Base-by-base conservation (phyloP, 1,140 invertebrate genomes). In the Lepidurus packardi region DNA sequence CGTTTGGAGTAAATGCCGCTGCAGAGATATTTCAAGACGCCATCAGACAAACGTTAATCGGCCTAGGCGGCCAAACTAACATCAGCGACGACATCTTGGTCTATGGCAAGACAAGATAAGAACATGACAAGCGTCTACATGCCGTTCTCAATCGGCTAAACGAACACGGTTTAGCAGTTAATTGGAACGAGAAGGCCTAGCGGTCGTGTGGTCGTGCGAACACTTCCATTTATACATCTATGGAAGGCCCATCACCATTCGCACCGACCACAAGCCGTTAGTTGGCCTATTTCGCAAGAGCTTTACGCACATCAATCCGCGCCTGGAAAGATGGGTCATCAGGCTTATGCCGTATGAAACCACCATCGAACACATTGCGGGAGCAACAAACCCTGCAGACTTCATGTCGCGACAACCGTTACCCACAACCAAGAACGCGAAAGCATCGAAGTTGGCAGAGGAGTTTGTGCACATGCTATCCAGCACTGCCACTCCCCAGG, bases 1-100 rank as follows among this genome's bases (percentile, higher is more conserved):
- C 79, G 10, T 81, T 82, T 75, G 82, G 82, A 34, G 76, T 82
- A 0, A 80, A 79, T 76, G 75, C 79, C 5, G 81, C 82, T 7
- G 42, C 77, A 7, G 80, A 81, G 16, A 73, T 80, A 7, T 81
- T 79, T 65, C 81, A n/a, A n/a, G n/a, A n/a, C n/a, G n/a, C n/a
- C n/a, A n/a, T n/a, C n/a, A n/a, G n/a, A n/a, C n/a, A n/a, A n/a
- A n/a, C n/a, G n/a, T n/a, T n/a, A n/a, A n/a, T n/a, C n/a, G n/a
- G n/a, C n/a, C n/a, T n/a, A n/a, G n/a, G n/a, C n/a, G n/a, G n/a
- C n/a, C n/a, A n/a, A n/a, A n/a, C n/a, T n/a, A n/a, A n/a, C n/a
- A n/a, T n/a, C n/a, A n/a, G n/a, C n/a, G n/a, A n/a, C n/a, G n/a
- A n/a, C n/a, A n/a, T n/a, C n/a, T n/a, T n/a, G n/a, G n/a, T n/a